These are phyloP conservation scores for Gila robusta DNA, from an alignment of 2,797 vertebrate species.

Conservation along the genomic window DNA sequence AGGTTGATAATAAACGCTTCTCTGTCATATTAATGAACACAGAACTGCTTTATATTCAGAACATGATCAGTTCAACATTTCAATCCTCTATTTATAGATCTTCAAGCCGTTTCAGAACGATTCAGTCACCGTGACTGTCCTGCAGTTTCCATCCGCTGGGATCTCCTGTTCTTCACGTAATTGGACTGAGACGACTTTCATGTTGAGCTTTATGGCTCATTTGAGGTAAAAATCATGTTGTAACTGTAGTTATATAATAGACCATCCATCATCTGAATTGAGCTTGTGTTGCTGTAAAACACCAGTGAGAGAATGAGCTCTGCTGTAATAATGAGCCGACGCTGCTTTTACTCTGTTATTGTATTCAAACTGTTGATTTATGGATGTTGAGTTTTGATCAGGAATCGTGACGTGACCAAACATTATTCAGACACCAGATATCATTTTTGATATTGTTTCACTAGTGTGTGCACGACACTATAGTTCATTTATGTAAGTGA, in stretches of 20 bases:
- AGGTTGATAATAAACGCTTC: neutral
- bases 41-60: neutral
- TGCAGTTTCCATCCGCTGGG: neutral
- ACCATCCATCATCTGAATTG: constrained; percentile 76
- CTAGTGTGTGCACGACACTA: too few species aligned
- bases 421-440: too few species aligned
- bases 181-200: constrained; percentile 63
- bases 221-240: constrained; percentile 72
- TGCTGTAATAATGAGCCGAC: constrained; percentile 72
- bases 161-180: neutral
- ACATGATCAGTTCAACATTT: neutral
- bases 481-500: too few species aligned
- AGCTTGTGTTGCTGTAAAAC: constrained; percentile 72
- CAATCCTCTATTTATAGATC: neutral
- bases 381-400: constrained; percentile 31
- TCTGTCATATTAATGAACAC: neutral
- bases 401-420: neutral
- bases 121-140: neutral
- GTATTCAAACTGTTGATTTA: constrained; percentile 48
- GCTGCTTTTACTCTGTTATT: constrained; percentile 41
- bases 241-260: constrained; percentile 71
- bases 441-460: too few species aligned
- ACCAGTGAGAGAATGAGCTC: constrained; percentile 26
- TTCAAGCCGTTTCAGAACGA: neutral
- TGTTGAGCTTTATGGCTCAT: constrained; percentile 62